Conservation (phyloP, 2,797 vertebrate species). For the Echiichthys vipera region DNA sequence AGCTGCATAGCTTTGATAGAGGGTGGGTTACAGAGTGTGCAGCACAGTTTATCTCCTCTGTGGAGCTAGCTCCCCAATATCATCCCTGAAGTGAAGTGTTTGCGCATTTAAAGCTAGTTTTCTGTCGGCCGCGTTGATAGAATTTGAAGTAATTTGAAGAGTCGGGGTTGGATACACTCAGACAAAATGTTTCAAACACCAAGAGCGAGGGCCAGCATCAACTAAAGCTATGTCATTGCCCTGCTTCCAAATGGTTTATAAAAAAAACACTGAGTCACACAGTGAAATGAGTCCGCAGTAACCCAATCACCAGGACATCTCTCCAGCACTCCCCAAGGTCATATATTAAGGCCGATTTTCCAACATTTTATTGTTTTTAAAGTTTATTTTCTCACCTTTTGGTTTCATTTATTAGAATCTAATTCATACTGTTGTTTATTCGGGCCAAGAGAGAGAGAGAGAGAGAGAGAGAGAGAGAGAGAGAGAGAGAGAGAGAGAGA, state of each 20-base stretch:
- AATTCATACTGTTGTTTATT: constrained; percentile 64
- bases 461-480: constrained; percentile 1
- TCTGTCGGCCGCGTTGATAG: constrained; percentile 36
- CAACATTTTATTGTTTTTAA: constrained; percentile 67
- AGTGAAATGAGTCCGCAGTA: constrained; percentile 30
- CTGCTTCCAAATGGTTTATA: constrained; percentile 47
- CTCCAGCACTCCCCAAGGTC: constrained; percentile 32
- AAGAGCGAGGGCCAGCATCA: constrained; percentile 18
- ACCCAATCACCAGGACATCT: constrained; percentile 44
- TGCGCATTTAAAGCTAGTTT: constrained; percentile 58
- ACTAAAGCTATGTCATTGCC: constrained; percentile 39
- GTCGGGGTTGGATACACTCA: not conserved
- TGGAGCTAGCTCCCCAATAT: constrained; percentile 30
- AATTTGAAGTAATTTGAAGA: constrained; percentile 31
- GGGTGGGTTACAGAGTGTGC: constrained; percentile 4
- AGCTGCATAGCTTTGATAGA: constrained; percentile 38
- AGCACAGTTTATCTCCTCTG: constrained; percentile 12
- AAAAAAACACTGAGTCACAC: constrained; percentile 37
- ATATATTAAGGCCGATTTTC: constrained; percentile 45
- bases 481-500: constrained; percentile 12
- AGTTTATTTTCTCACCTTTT: constrained; percentile 68
- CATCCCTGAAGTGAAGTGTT: constrained; percentile 40
- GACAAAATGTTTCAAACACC: constrained; percentile 39
- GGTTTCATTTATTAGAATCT: constrained; percentile 71
- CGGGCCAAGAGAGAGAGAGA: constrained; percentile 41